Conservation (phyloP, 2,888 invertebrate species). For the Hyposoter dolosus region DNA sequence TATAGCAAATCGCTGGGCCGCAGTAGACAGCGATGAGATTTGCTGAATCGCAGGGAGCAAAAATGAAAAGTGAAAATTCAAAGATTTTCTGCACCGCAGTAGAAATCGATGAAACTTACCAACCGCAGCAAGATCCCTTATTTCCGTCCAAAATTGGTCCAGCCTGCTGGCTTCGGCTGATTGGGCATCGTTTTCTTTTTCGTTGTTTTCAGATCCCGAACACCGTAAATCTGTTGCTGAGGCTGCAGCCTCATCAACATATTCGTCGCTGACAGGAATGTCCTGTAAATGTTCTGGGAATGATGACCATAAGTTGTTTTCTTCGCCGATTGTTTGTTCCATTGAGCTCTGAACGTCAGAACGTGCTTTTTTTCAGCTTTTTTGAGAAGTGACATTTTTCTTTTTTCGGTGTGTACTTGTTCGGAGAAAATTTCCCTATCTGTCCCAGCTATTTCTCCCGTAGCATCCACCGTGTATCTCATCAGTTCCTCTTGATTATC, state of each 20-base stretch:
- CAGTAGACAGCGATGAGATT: too few relatives aligned
- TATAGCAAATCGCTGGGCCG: too few relatives aligned
- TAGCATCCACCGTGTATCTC: conserved; percentile 6
- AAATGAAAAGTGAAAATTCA: too few relatives aligned
- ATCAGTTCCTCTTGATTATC: conserved; percentile 40
- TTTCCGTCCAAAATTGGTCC: conserved; percentile 15
- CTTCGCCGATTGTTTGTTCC: not conserved
- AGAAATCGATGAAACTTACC: conserved; percentile 16
- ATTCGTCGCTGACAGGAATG: not conserved
- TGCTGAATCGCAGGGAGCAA: too few relatives aligned
- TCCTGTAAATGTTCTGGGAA: not conserved
- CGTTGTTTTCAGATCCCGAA: not conserved
- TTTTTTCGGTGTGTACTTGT: conserved; percentile 5
- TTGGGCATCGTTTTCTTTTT: not conserved
- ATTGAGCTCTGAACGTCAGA: not conserved
- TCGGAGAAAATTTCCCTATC: conserved; percentile 10
- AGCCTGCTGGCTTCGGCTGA: not conserved
- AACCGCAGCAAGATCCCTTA: conserved; percentile 8
- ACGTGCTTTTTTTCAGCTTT: conserved; percentile 9
- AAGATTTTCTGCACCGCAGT: not conserved
- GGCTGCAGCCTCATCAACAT: not conserved
- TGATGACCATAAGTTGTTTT: not conserved
- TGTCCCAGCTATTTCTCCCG: not conserved
- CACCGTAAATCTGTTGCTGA: not conserved
- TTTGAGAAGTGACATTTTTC: not conserved